Percentiles rank a stretch among this genome's conserved stretches.
Conservation (phyloP, 2,797 vertebrate species). For the Diplodus sargus region DNA sequence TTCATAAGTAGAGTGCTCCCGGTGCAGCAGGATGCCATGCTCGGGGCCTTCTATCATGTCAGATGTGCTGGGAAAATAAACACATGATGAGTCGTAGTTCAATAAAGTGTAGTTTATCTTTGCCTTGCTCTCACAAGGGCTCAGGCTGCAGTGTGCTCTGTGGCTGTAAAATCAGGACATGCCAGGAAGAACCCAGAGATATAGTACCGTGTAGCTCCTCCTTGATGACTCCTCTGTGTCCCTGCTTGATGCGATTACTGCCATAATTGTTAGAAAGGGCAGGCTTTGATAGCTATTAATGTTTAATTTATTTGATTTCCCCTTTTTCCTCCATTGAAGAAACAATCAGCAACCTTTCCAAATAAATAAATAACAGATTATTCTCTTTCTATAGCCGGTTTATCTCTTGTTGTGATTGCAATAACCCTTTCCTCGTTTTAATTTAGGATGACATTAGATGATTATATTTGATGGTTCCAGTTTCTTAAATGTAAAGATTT, state of each 20-base stretch:
- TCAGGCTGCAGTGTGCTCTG: background rate
- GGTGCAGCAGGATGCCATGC: background rate
- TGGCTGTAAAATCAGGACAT: slow-evolving; percentile 10
- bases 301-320: background rate
- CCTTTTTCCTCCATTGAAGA: background rate
- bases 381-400: too few relatives aligned
- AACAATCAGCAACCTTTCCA: background rate
- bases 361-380: background rate
- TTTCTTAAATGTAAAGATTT: too few relatives aligned
- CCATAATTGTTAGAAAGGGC: background rate
- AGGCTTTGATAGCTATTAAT: background rate
- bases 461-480: too few relatives aligned
- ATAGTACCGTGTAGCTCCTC: background rate
- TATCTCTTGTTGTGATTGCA: background rate
- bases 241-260: slow-evolving; percentile 18
- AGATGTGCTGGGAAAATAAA: slow-evolving; percentile 51
- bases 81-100: slow-evolving; percentile 11
- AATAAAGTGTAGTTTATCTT: slow-evolving; percentile 28
- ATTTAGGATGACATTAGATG: background rate
- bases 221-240: slow-evolving; percentile 6
- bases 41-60: slow-evolving; percentile 23
- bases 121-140: slow-evolving; percentile 13
- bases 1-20: slow-evolving; percentile 11
- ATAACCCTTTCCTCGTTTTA: background rate
- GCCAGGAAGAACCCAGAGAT: slow-evolving; percentile 1